Evolutionary conservation across 1,140 invertebrate genomes (phyloP), one percentile per base, ranked within the genome.

Genomic region (Platorchestia sp.): DNA sequence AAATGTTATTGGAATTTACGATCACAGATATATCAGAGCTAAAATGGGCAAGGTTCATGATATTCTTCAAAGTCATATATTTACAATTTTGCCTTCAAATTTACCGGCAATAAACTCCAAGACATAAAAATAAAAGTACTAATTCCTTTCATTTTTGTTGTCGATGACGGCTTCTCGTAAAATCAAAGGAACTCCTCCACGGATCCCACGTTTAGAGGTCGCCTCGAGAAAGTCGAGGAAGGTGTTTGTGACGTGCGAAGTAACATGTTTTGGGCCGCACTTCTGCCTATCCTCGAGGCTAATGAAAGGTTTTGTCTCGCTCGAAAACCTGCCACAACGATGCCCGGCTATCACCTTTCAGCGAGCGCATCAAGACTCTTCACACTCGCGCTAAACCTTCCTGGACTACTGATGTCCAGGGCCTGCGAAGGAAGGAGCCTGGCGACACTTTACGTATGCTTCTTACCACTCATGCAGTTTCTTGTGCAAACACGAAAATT

Each of bases 221-320:
- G 27, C 36, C 14, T 44, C 87, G 87, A 75, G 59, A 75, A 75
- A 75, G 59, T 75, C 59, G 10, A 75, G 59, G 43, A 44, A 93
- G 91, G 91, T 93, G 91, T 93, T 93, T 93, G 91, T 93, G 91
- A 93, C n/a, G 91, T 93, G 91, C 91, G 91, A 93, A 93, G 91
- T 93, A 45, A 93, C 91, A 93, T 93, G 91, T 93, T 93, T 93
- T 44, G 91, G 91, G 91, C 45, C 91, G 91, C 45, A 93, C 91
- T 45, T 93, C 40, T 93, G 91, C 91, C 91, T 45, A 93, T 93
- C 91, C 45, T 93, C 91, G 45, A 44, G 45, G 91, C 91, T 47
- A 93, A 93, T 93, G 45, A 93, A n/a, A 41, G 91, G 91, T 93
- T 45, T 41, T 40, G 43, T n/a, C 91, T 93, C 91, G 40, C 41